Conservation (phyloP, 2,797 vertebrate genomes). For the Siniperca scherzeri region DNA sequence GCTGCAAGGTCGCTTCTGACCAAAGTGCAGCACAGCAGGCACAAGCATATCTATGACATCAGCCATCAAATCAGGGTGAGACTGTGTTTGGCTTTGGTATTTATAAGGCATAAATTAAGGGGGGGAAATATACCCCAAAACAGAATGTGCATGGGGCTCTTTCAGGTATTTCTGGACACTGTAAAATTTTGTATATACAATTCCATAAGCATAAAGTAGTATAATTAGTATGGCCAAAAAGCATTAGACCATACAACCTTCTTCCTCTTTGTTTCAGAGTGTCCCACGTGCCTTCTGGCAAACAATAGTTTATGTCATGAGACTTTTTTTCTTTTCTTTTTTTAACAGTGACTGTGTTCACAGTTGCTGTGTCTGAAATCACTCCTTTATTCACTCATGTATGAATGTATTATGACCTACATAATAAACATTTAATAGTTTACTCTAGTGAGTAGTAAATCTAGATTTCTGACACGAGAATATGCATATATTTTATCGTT, state of each 20-base stretch:
- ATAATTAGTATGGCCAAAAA: background rate
- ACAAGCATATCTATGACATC: conserved; percentile 91
- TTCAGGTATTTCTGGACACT: background rate
- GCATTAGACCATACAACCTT: background rate
- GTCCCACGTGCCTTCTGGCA: conserved; percentile 11
- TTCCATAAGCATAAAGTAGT: background rate
- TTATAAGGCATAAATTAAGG: background rate
- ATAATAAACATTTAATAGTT: conserved; percentile 4
- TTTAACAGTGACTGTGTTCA: background rate
- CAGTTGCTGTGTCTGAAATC: too few relatives aligned
- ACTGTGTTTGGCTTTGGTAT: background rate
- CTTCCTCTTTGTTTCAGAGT: background rate
- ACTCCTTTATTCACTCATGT: background rate
- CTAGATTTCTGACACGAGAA: conserved; percentile 5
- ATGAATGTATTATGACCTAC: background rate
- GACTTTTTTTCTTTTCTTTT: background rate
- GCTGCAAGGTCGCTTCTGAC: conserved; percentile 92
- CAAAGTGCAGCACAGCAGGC: conserved; percentile 93
- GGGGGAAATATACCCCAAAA: background rate
- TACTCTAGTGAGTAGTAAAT: background rate
- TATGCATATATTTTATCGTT: background rate
- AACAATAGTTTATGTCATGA: conserved; percentile 32
- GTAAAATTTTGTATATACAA: background rate
- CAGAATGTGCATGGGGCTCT: background rate
- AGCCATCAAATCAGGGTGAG: conserved; percentile 91